Percentiles rank a stretch among this genome's conserved stretches.
These are phyloP conservation scores for Cirrhinus molitorella DNA, from an alignment of 2,797 vertebrate genomes.

Conservation along the genomic window DNA sequence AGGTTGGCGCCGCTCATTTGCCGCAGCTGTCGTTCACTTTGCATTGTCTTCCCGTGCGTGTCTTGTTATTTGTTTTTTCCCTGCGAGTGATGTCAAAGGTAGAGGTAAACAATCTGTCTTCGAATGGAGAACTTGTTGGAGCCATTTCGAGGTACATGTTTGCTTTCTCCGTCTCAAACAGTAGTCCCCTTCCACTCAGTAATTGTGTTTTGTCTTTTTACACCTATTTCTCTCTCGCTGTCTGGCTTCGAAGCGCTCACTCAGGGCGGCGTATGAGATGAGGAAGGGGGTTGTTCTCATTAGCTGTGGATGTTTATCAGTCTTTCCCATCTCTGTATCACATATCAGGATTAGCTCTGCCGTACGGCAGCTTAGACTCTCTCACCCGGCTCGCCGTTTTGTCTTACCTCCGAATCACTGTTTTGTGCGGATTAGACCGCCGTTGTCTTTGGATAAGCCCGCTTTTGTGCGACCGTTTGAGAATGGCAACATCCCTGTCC, in stretches of 20 bases:
- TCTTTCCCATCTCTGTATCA: constrained; percentile 64
- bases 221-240: constrained; percentile 14
- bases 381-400: constrained; percentile 66
- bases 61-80: constrained; percentile 28
- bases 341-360: constrained; percentile 74
- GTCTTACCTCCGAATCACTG: constrained; percentile 72
- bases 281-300: constrained; percentile 47
- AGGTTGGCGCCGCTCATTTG: constrained; percentile 32
- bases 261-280: not conserved
- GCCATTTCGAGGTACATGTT: constrained; percentile 49
- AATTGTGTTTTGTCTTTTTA: constrained; percentile 9
- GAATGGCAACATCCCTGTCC: constrained; percentile 20
- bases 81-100: constrained; percentile 35
- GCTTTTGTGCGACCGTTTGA: constrained; percentile 34
- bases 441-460: constrained; percentile 67
- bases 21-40: constrained; percentile 39
- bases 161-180: constrained; percentile 2
- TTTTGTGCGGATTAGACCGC: constrained; percentile 75
- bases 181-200: not conserved
- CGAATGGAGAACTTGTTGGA: constrained; percentile 39
- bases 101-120: constrained; percentile 41
- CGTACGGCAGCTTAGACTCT: constrained; percentile 49
- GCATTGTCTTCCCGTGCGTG: constrained; percentile 4
- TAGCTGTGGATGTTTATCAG: constrained; percentile 64
- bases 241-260: not conserved